These are phyloP conservation scores for Cephalopholis sonnerati DNA, from an alignment of 2,113 vertebrate genomes.

Conservation along the genomic window DNA sequence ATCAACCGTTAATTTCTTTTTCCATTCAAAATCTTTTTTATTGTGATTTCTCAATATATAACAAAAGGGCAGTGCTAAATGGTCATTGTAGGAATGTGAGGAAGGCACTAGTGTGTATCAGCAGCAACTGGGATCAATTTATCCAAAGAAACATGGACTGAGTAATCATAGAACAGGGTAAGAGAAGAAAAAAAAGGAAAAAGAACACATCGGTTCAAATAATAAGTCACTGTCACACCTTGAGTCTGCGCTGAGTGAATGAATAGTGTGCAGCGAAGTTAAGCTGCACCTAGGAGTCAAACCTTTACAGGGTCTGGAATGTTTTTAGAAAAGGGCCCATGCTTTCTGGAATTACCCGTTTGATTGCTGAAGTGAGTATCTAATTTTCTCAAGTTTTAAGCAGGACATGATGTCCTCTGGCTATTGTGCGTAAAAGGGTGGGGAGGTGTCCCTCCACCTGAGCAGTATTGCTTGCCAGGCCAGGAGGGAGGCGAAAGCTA, in stretches of 20 bases:
- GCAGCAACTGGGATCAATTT: neutral
- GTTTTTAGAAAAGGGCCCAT: neutral
- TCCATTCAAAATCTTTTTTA: no score
- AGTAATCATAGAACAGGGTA: no score
- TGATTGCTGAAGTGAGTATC: neutral
- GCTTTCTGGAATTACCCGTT: neutral
- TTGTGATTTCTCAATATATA: no score
- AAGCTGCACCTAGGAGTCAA: neutral
- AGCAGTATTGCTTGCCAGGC: neutral
- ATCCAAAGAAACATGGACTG: neutral
- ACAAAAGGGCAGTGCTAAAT: no score
- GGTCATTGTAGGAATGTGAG: neutral
- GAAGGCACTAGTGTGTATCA: neutral
- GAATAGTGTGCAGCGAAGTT: neutral
- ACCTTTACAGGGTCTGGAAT: no score
- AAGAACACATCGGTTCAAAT: neutral
- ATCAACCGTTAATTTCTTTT: no score
- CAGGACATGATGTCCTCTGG: neutral
- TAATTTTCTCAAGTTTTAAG: neutral
- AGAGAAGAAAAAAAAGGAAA: neutral
- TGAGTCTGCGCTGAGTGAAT: neutral
- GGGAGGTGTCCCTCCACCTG: neutral
- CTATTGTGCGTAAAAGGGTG: neutral
- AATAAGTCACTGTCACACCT: neutral
- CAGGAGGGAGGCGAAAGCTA: neutral